phyloP scores from a whole-genome alignment of 2,797 vertebrate genomes.

The Gobionotothen gibberifrons region DNA sequence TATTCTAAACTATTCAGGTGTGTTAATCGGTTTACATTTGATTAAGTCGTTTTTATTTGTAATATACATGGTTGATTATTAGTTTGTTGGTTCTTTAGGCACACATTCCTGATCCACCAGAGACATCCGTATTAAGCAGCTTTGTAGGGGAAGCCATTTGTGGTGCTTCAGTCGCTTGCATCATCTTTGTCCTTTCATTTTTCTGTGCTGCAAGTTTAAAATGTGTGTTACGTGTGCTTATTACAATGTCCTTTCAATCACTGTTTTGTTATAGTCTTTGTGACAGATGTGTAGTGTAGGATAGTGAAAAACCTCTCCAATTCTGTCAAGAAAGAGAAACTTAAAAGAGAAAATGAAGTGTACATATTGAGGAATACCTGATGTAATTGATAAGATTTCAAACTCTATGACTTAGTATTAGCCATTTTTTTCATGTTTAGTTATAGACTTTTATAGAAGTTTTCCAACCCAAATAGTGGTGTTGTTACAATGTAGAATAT shows the following conservation, averaged over 20 bases:
- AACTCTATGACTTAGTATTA: background rate
- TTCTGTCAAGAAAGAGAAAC: constrained; percentile 7
- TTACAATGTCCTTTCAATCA: constrained; percentile 39
- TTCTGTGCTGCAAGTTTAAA: constrained; percentile 39
- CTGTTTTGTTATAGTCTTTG: constrained; percentile 41
- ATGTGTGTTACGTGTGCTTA: constrained; percentile 47
- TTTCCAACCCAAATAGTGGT: background rate
- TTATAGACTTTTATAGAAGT: background rate
- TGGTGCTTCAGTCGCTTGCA: constrained; percentile 33
- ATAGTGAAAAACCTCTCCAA: background rate
- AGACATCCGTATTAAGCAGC: constrained; percentile 14
- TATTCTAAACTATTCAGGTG: background rate
- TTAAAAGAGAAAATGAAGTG: background rate
- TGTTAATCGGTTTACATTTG: background rate
- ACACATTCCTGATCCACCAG: constrained; percentile 16
- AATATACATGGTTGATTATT: background rate
- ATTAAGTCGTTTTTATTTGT: background rate
- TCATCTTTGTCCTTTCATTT: constrained; percentile 48
- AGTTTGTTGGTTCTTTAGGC: background rate
- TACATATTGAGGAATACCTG: background rate
- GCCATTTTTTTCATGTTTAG: background rate
- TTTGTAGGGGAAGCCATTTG: constrained; percentile 36
- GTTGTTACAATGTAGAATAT: background rate
- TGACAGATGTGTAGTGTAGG: constrained; percentile 15
- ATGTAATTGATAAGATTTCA: background rate